Base-by-base conservation (phyloP, 2,113 vertebrate species). In the Rhegmatorhina hoffmannsi region DNA sequence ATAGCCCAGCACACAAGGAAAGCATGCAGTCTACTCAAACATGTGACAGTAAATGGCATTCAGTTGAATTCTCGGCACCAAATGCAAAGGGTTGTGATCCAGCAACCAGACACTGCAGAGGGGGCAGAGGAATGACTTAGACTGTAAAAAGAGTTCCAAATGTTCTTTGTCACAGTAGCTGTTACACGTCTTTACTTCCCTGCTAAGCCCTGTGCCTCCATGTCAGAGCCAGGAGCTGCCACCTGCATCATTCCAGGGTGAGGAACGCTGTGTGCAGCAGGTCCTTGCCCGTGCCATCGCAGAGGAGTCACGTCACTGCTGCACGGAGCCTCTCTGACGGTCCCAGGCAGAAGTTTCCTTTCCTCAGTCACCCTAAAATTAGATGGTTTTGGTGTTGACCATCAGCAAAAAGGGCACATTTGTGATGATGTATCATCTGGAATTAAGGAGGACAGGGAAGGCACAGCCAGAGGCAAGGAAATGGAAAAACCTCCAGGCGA, bases 1-100 rank as follows among this genome's bases (percentile, higher is more conserved):
- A 91, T 87, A 94, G 81, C 75, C 86, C 85, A 93, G 87, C 85
- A 89, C 94, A 97, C 63, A 79, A 69, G 69, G 82, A 76, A 78
- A 96, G 93, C 96, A 97, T 93, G 95, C 95, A 94, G 75, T 90
- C 92, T 95, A 95, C 94, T 68, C 87, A 89, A 94, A 94, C 84
- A 49, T 76, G 76, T 24, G 87, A 94, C 82, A 69, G 53, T 69
- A 92, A 95, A 95, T 73, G 92, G 95, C 55, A 92, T 90, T 87
- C 88, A 59, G 23, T 56, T 72, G 87, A 92, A 81, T 78, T 74
- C 73, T 90, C 20, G 17, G 95, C 96, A 96, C 86, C 85, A 63
- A 89, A 89, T 24, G 84, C 67, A 59, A 91, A 90, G 55, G 66
- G 64, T 70, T 83, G 68, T 76, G 94, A 95, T 78, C 75, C 90